A percentile compares a stretch with the other conserved stretches of the same genome.
These are phyloP conservation scores for Caenorhabditis latens DNA, from an alignment of 1,140 invertebrate species.

Conservation along the genomic window DNA sequence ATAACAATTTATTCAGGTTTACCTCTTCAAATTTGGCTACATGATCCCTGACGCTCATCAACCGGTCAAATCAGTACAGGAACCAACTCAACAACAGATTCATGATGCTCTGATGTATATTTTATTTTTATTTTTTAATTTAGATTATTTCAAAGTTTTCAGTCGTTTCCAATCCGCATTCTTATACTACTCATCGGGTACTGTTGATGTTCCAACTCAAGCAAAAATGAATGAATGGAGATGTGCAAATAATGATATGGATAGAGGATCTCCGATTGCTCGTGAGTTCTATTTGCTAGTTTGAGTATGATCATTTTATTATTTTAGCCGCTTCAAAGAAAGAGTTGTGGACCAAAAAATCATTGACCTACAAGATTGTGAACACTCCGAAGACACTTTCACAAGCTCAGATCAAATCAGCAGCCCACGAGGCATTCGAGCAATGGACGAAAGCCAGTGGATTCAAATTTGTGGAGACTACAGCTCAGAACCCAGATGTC, in stretches of 20 bases:
- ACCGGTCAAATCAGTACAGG: slow-evolving; percentile 8
- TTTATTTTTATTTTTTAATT: neutral
- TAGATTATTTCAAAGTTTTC: neutral
- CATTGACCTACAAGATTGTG: slow-evolving; percentile 43
- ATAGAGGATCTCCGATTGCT: slow-evolving; percentile 21
- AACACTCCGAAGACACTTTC: slow-evolving; percentile 50
- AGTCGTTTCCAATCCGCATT: slow-evolving; percentile 56
- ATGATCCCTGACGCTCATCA: slow-evolving; percentile 21
- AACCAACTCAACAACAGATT: slow-evolving; percentile 18
- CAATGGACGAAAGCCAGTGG: slow-evolving; percentile 53
- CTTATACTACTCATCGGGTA: slow-evolving; percentile 51
- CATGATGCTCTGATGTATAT: slow-evolving; percentile 49
- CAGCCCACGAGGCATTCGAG: slow-evolving; percentile 56
- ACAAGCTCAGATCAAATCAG: slow-evolving; percentile 44
- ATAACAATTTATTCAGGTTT: slow-evolving; percentile 1
- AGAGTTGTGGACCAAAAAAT: slow-evolving; percentile 54
- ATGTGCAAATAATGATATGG: slow-evolving; percentile 59
- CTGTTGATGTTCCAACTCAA: slow-evolving; percentile 59
- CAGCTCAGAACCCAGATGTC: slow-evolving; percentile 24
- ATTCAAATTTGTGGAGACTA: slow-evolving; percentile 53
- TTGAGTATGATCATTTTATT: neutral
- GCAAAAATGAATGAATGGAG: slow-evolving; percentile 58
- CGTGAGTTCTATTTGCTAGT: neutral
- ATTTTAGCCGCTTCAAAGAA: slow-evolving; percentile 43
- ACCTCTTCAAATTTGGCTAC: slow-evolving; percentile 58